Evolutionary conservation across 2,888 invertebrate genomes (phyloP).

Genomic region (Toxonevra muliebris): DNA sequence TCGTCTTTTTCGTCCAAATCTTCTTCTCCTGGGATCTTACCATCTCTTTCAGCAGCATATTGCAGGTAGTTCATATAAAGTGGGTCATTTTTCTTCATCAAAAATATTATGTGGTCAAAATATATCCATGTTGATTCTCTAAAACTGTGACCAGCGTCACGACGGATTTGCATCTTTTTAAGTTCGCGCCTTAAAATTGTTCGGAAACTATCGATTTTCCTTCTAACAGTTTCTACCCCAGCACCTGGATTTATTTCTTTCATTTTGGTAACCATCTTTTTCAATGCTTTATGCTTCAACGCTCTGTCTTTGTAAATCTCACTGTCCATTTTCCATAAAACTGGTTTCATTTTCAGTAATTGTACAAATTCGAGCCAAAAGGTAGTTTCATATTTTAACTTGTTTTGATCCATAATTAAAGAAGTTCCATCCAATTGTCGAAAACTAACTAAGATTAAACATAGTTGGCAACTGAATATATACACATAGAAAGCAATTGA

Average conservation of each 20-base stretch:
- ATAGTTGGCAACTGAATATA: too few relatives aligned
- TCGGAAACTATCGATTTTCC: constrained; percentile 33
- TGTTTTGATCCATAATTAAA: too few relatives aligned
- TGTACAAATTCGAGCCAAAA: constrained; percentile 39
- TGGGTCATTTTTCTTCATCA: background rate
- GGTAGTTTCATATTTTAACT: too few relatives aligned
- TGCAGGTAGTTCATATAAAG: too few relatives aligned
- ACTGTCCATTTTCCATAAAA: constrained; percentile 39
- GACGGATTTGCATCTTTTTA: background rate
- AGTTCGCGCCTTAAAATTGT: constrained; percentile 9
- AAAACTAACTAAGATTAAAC: too few relatives aligned
- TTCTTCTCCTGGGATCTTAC: too few relatives aligned
- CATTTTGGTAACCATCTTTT: constrained; percentile 29
- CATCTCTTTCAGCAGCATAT: too few relatives aligned
- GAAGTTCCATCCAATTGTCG: too few relatives aligned
- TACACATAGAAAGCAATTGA: too few relatives aligned
- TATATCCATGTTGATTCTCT: constrained; percentile 15
- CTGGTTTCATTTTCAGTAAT: constrained; percentile 33
- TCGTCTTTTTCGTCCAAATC: too few relatives aligned
- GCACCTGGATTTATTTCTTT: constrained; percentile 33
- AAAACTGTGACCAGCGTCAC: background rate
- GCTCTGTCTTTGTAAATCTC: constrained; percentile 34
- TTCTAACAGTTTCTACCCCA: constrained; percentile 27
- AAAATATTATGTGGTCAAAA: constrained; percentile 6
- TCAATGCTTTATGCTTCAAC: constrained; percentile 31